A percentile compares a stretch with the other conserved stretches of the same genome.
Conservation (phyloP, 2,888 invertebrate genomes). For the Dasysyrphus tricinctus region DNA sequence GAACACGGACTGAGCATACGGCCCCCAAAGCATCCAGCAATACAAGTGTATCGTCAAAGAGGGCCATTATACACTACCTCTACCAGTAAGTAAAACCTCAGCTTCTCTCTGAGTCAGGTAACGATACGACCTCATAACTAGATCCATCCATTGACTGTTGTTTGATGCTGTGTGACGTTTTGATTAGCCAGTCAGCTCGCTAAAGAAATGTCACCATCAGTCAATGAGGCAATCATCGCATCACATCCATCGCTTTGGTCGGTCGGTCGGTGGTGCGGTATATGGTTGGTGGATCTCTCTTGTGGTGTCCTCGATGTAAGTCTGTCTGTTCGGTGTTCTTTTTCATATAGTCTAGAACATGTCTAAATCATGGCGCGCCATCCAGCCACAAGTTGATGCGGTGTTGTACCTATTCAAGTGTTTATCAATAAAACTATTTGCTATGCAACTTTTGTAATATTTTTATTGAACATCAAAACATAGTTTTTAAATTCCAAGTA, state of each 20-base stretch:
- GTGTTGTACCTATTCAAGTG: neutral
- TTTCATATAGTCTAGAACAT: constrained; percentile 57
- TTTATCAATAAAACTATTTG: constrained; percentile 60
- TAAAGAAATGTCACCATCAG: constrained; percentile 63
- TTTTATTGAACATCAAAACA: constrained; percentile 62
- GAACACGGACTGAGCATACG: neutral
- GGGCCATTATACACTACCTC: neutral
- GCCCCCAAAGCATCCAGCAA: neutral
- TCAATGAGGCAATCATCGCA: constrained; percentile 35
- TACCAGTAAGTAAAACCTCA: too few relatives aligned
- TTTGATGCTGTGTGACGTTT: constrained; percentile 26
- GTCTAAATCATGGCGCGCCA: constrained; percentile 57
- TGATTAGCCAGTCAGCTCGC: constrained; percentile 50
- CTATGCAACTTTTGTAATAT: constrained; percentile 59
- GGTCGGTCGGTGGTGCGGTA: neutral
- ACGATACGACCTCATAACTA: constrained; percentile 51
- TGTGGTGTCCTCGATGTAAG: constrained; percentile 42
- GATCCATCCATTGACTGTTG: constrained; percentile 49
- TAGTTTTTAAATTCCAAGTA: constrained; percentile 67
- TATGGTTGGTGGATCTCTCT: neutral
- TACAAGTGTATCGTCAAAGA: neutral
- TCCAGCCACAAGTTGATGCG: neutral
- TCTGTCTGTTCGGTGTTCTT: constrained; percentile 27
- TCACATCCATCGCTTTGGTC: neutral
- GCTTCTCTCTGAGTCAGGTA: neutral